These are phyloP conservation scores for Aleiodes leptofemur DNA, from an alignment of 2,888 invertebrate species.

Conservation along the genomic window DNA sequence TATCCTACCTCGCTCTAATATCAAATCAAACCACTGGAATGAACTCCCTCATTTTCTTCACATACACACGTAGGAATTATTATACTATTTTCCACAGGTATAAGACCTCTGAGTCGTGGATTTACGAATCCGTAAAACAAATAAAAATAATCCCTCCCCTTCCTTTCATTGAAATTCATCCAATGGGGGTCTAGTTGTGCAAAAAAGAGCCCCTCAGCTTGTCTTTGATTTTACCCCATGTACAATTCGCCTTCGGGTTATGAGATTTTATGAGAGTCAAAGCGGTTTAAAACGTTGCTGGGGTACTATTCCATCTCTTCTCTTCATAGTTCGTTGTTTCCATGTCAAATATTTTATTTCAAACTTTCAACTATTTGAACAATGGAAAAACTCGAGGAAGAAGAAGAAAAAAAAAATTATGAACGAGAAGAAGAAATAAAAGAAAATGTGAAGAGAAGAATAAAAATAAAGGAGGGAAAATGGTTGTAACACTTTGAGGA, in stretches of 20 bases:
- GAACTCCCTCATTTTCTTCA: not conserved
- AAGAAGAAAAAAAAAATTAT: not conserved
- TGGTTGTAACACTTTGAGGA: slow-evolving; percentile 20
- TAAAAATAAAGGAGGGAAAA: not conserved
- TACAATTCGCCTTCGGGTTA: slow-evolving; percentile 66
- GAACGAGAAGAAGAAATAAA: not conserved
- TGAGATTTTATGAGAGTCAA: slow-evolving; percentile 74
- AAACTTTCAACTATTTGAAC: slow-evolving; percentile 21
- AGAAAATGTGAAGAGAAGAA: slow-evolving; percentile 3
- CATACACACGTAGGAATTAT: slow-evolving; percentile 25
- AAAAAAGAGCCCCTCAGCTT: slow-evolving; percentile 45
- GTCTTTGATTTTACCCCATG: slow-evolving; percentile 54
- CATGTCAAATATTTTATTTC: slow-evolving; percentile 30
- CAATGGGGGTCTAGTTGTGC: slow-evolving; percentile 42
- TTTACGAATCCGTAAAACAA: slow-evolving; percentile 69
- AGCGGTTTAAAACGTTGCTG: slow-evolving; percentile 66
- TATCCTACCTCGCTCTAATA: too few relatives aligned
- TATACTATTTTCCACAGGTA: slow-evolving; percentile 32
- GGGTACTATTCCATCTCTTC: not conserved
- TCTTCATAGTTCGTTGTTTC: slow-evolving; percentile 14
- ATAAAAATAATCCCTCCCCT: slow-evolving; percentile 57
- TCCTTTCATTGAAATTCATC: slow-evolving; percentile 65
- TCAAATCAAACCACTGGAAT: too few relatives aligned
- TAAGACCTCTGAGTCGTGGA: slow-evolving; percentile 57
- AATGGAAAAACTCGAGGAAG: not conserved